Evolutionary conservation across 92 coral and sea anemone species (phyloP).

Genomic region (Micromussa lordhowensis): DNA sequence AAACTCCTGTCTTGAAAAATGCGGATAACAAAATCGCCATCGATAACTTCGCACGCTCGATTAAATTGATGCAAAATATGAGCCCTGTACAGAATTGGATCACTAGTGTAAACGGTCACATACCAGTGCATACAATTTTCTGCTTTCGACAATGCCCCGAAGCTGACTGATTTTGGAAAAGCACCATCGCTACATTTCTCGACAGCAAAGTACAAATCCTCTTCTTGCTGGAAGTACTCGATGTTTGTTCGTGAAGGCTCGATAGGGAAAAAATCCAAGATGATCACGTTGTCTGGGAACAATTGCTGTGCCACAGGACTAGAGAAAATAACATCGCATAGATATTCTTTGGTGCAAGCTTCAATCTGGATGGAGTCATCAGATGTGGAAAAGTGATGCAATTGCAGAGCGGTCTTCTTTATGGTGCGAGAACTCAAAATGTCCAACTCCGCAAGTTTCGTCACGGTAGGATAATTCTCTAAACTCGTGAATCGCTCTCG

Average conservation of each 20-base stretch:
- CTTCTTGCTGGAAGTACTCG: constrained; percentile 70
- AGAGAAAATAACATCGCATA: background rate
- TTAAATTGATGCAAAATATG: constrained; percentile 78
- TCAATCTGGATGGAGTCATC: constrained; percentile 49
- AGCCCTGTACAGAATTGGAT: constrained; percentile 64
- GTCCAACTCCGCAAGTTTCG: constrained; percentile 65
- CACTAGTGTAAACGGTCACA: constrained; percentile 79
- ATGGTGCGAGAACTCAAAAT: constrained; percentile 2
- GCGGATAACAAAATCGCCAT: constrained; percentile 27
- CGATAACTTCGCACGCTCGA: background rate
- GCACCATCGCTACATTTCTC: background rate
- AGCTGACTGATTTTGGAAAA: constrained; percentile 59
- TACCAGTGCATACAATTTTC: constrained; percentile 78
- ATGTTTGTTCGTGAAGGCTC: constrained; percentile 73
- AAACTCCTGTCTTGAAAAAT: constrained; percentile 62
- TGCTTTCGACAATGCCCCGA: constrained; percentile 73
- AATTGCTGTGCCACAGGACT: constrained; percentile 9
- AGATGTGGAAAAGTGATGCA: constrained; percentile 40
- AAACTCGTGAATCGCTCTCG: background rate
- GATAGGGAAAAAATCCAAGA: constrained; percentile 84
- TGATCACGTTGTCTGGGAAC: constrained; percentile 66
- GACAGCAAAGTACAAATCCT: constrained; percentile 69
- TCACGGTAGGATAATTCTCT: constrained; percentile 36
- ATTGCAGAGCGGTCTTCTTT: constrained; percentile 44
- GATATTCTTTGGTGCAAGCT: background rate